A percentile compares a stretch with the other conserved stretches of the same genome.
phyloP scores from a whole-genome alignment of 2,797 vertebrate genomes.

The Acrossocheilus wenchowensis region DNA sequence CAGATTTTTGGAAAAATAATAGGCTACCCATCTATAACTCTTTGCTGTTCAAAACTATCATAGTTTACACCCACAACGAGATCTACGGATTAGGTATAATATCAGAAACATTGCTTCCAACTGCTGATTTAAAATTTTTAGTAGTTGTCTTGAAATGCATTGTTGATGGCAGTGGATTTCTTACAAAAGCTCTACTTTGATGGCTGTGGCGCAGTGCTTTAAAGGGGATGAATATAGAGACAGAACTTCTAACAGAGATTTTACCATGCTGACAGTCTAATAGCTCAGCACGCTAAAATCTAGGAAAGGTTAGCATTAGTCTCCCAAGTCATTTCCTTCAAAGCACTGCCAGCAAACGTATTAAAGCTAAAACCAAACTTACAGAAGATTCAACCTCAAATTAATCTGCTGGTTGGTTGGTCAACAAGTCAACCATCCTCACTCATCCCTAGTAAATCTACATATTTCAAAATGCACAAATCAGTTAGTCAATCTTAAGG shows the following conservation, averaged over 20 bases:
- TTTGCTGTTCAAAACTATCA: neutral
- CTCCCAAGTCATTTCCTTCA: neutral
- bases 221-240: neutral
- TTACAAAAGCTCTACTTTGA: neutral
- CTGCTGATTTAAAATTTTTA: neutral
- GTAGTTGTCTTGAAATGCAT: neutral
- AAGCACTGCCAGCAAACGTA: neutral
- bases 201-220: neutral
- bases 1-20: neutral
- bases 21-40: neutral
- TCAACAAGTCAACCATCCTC: neutral
- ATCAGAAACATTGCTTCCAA: neutral
- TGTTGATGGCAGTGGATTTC: neutral
- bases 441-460: neutral
- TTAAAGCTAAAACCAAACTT: neutral
- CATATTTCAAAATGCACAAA: neutral
- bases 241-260: neutral
- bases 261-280: neutral
- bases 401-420: neutral
- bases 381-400: neutral
- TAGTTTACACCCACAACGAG: neutral
- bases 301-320: neutral
- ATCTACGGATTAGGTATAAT: neutral
- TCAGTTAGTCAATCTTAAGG: neutral
- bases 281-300: neutral